These are phyloP conservation scores for Tilapia sparmanii DNA, from an alignment of 2,113 vertebrate species.

Conservation along the genomic window DNA sequence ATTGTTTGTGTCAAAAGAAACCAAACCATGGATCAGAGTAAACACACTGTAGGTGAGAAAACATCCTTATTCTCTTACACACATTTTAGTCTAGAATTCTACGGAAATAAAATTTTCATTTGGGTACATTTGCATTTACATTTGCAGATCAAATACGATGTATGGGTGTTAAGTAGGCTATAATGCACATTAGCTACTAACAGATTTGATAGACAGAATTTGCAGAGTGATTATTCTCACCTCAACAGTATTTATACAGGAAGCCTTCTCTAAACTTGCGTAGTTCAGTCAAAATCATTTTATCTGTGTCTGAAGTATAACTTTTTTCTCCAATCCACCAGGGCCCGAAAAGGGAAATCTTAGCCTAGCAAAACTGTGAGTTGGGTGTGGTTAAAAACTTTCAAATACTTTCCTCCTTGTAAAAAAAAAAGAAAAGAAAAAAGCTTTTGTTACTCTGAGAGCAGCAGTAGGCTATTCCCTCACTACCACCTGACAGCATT, in stretches of 20 bases:
- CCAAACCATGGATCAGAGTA: not conserved
- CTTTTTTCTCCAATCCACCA: not conserved
- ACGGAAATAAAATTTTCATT: fast-evolving
- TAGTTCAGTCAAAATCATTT: not conserved
- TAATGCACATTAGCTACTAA: not conserved
- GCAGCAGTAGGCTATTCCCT: not conserved
- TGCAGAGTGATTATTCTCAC: not conserved
- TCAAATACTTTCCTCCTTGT: not conserved
- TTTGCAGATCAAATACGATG: not conserved
- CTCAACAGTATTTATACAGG: not conserved
- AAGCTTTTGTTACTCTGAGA: slow-evolving; percentile 1
- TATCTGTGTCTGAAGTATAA: not conserved
- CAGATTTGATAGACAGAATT: not conserved
- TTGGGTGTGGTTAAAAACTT: not conserved
- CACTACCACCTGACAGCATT: slow-evolving; percentile 6
- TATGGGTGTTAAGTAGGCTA: not conserved
- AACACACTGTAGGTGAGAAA: not conserved
- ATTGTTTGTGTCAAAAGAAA: not conserved
- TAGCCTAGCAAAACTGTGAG: not conserved
- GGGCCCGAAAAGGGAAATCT: not conserved
- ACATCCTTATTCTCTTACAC: not conserved
- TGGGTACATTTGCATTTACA: not conserved
- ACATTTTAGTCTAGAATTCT: not conserved
- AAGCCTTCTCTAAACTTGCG: not conserved
- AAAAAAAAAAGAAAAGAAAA: not conserved